Conservation (phyloP, 2,888 invertebrate species). For the Eurytoma californica region DNA sequence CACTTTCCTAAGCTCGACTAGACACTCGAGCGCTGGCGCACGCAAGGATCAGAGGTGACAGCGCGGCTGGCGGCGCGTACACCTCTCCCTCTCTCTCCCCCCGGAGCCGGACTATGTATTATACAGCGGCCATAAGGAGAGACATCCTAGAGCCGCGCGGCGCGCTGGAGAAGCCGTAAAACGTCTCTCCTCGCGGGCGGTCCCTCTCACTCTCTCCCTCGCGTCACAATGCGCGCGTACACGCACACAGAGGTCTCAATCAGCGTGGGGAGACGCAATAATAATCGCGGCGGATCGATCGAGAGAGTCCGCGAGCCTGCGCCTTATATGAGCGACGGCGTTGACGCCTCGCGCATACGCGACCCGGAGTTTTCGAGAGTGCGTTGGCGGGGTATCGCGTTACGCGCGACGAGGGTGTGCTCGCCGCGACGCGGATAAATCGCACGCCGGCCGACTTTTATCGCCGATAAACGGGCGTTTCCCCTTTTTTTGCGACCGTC, state of each 20-base stretch:
- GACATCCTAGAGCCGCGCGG: slow-evolving; percentile 41
- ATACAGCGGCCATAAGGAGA: slow-evolving; percentile 40
- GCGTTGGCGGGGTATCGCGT: slow-evolving; percentile 53
- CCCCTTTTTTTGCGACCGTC: no score
- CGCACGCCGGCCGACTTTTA: no score
- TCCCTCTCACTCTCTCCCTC: slow-evolving; percentile 21
- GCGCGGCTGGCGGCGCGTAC: slow-evolving; percentile 6
- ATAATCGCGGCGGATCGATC: slow-evolving; percentile 71
- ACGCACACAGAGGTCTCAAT: slow-evolving; percentile 67
- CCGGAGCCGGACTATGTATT: neutral
- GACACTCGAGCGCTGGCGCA: neutral
- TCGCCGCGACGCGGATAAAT: no score
- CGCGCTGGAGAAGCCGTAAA: slow-evolving; percentile 41
- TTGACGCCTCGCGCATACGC: slow-evolving; percentile 1
- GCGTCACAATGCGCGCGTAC: slow-evolving; percentile 20
- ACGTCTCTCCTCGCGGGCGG: neutral
- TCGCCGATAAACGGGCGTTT: no score
- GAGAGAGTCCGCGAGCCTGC: slow-evolving; percentile 65
- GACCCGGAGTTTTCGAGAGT: slow-evolving; percentile 49
- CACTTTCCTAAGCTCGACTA: no score
- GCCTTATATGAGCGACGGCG: slow-evolving; percentile 32
- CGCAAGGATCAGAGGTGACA: slow-evolving; percentile 50
- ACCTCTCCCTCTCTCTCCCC: neutral
- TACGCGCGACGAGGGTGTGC: slow-evolving; percentile 38
- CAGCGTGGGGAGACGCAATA: slow-evolving; percentile 63